A percentile compares a stretch with the other conserved stretches of the same genome.
Evolutionary conservation across 2,888 invertebrate species (phyloP).

Genomic region (Eilema depressum): DNA sequence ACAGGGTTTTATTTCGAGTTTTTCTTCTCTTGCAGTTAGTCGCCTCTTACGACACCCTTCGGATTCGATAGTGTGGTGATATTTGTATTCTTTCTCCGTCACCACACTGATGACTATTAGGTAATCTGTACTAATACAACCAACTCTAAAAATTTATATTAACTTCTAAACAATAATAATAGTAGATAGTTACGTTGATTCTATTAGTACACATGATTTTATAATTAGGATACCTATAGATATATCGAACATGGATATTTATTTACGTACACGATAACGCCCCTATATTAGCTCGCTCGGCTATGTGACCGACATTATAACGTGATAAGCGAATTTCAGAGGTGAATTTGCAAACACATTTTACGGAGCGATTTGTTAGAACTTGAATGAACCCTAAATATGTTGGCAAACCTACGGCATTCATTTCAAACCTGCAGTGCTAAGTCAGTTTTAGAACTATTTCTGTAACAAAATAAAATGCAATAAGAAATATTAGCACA

Average conservation of each 20-base stretch:
- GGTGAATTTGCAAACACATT: slow-evolving; percentile 41
- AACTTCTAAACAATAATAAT: neutral
- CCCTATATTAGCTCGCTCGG: slow-evolving; percentile 63
- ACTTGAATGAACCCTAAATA: slow-evolving; percentile 9
- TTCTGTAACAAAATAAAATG: no score
- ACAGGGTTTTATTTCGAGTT: no score
- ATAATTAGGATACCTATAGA: slow-evolving; percentile 1
- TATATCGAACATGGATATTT: slow-evolving; percentile 33
- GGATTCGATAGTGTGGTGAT: no score
- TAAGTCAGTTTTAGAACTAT: neutral
- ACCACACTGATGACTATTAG: no score
- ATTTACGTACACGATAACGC: slow-evolving; percentile 67
- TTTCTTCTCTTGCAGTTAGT: no score
- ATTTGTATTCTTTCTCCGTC: no score
- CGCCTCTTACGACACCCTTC: no score
- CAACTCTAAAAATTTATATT: neutral
- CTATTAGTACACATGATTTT: neutral
- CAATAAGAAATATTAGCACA: no score
- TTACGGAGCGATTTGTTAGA: slow-evolving; percentile 35
- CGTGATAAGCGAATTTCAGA: slow-evolving; percentile 59
- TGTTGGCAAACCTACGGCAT: neutral
- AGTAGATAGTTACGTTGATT: neutral
- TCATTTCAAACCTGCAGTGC: neutral
- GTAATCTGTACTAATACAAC: no score
- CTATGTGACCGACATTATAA: slow-evolving; percentile 66